Evolutionary conservation across 2,888 invertebrate species (phyloP), one percentile per base, ranked within the genome.

Genomic region (Entomobrya multifasciata): DNA sequence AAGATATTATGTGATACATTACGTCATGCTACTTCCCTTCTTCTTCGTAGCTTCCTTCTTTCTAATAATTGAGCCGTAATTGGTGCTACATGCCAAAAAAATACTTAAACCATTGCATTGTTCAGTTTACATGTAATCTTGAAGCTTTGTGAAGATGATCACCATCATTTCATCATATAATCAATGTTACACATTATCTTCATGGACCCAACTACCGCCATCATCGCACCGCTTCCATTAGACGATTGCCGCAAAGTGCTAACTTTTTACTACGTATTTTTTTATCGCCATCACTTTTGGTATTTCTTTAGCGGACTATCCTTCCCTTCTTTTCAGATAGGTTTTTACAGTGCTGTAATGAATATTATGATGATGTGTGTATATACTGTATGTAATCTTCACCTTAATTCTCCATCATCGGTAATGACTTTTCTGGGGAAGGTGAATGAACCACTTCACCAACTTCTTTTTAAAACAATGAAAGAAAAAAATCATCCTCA

Each of bases 391-490:
- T 36, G 36, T 78, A 62, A 62, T 44, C 49, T 52, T 49, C 67
- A 52, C 44, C 30, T 70, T 22, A n/a, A 60, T 65, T 15, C 65
- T 27, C 17, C 52, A 47, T 52, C 47, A 79, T 65, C 65, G 25
- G 74, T 76, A 83, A 76, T 83, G 55, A 84, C 57, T 67, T 70
- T 70, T 77, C 67, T 52, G 65, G 79, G 76, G 84, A 84, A 84
- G 84, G 84, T 84, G 84, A 84, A 84, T 84, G 84, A 84, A 84
- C 84, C 84, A 77, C 60, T 81, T 80, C 25, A 47, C 15, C 41
- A 62, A 60, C 70, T 52, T 36, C n/a, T 36, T 36, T 36, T 6
- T 36, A 36, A 36, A 36, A 25, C 57, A 57, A 17, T n/a, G n/a
- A n/a, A n/a, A n/a, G n/a, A 41, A 60, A 47, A 49, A 30, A 77